Evolutionary conservation across 2,888 invertebrate genomes (phyloP).

Genomic region (Hybos culiciformis): DNA sequence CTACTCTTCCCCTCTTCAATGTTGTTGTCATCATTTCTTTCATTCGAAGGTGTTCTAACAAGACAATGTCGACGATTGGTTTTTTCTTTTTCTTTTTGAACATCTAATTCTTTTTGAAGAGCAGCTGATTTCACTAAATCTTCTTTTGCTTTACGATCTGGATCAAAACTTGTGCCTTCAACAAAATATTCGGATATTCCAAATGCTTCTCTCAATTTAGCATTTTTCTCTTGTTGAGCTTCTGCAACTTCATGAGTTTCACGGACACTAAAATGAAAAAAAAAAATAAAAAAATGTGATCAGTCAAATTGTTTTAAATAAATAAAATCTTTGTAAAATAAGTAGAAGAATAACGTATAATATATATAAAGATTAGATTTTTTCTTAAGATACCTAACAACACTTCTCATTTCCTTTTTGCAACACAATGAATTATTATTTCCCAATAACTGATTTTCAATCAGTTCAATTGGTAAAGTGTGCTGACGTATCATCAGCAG

Average conservation of each 20-base stretch:
- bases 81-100: constrained; percentile 23
- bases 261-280: constrained; percentile 52
- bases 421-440: constrained; percentile 10
- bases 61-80: constrained; percentile 50
- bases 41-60: constrained; percentile 61
- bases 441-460: too few relatives aligned
- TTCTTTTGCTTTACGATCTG: constrained; percentile 48
- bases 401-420: constrained; percentile 22
- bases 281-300: constrained; percentile 2
- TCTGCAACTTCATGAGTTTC: constrained; percentile 94
- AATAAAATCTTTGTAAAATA: neutral
- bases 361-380: constrained; percentile 15
- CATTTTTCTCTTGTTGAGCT: constrained; percentile 92
- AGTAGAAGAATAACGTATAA: constrained; percentile 25
- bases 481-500: too few relatives aligned
- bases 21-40: constrained; percentile 31
- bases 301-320: neutral
- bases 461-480: constrained; percentile 3
- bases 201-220: constrained; percentile 81
- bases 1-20: constrained; percentile 34
- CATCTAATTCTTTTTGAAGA: constrained; percentile 34
- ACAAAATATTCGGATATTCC: constrained; percentile 89
- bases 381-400: constrained; percentile 26
- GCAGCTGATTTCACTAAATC: constrained; percentile 37
- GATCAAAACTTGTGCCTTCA: constrained; percentile 84